These are phyloP conservation scores for Steinernema khuongi DNA, from an alignment of 1,140 invertebrate species.

Conservation along the genomic window DNA sequence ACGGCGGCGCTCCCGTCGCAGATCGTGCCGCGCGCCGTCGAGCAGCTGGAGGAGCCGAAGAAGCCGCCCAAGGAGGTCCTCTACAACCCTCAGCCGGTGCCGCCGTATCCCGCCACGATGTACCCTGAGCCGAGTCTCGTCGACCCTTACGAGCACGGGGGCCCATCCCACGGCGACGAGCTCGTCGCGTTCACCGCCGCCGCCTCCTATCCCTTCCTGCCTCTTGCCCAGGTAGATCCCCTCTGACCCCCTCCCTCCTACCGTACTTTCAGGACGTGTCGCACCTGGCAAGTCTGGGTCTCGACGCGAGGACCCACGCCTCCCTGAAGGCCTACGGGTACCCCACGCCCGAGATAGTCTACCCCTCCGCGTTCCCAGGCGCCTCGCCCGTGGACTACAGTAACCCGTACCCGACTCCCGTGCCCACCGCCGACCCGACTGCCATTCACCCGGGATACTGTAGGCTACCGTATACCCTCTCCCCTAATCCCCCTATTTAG, in stretches of 20 bases:
- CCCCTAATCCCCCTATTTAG: not conserved
- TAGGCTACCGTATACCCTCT: not conserved
- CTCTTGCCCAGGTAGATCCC: not conserved
- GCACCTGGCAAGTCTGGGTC: not conserved
- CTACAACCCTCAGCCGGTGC: not conserved
- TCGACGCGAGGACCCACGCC: not conserved
- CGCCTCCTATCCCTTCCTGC: not conserved
- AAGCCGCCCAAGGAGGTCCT: not conserved
- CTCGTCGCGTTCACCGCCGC: not conserved
- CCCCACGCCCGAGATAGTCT: not conserved
- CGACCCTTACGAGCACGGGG: not conserved
- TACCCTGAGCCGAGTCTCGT: not conserved
- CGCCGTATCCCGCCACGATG: not conserved
- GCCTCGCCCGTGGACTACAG: not conserved
- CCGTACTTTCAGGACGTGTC: not conserved
- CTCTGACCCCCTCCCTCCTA: not conserved
- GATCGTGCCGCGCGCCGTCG: not conserved
- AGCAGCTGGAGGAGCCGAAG: not conserved
- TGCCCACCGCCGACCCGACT: not conserved
- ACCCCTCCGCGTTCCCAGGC: not conserved
- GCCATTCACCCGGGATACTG: not conserved
- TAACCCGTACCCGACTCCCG: not conserved
- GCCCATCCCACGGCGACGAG: not conserved
- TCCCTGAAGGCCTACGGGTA: not conserved
- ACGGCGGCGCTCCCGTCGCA: conserved; percentile 35